Evolutionary conservation across 2,113 vertebrate species (phyloP), one percentile per base, ranked within the genome.

Genomic region (Pedionomus torquatus): DNA sequence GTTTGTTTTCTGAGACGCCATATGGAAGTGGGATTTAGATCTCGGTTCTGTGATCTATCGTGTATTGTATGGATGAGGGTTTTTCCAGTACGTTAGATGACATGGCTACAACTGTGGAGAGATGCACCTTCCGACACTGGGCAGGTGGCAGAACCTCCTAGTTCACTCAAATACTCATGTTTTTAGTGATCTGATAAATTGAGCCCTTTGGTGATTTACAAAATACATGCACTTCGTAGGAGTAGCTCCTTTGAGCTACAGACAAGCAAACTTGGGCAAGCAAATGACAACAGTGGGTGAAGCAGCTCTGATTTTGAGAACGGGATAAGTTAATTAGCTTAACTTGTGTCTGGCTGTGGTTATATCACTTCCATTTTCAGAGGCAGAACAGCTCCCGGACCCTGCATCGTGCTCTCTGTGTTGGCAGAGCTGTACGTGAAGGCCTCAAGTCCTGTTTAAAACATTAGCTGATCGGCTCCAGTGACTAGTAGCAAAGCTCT

Each of bases 11-110:
- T 18, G 14, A 68, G 39, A 21, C 35, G 20, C 10, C 4, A 0
- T 54, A 41, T 57, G 28, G 44, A 61, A 72, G 19, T 46, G 19
- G 10, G 35, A 39, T 65, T 92, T 64, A 17, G 26, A 46, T 69
- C 39, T 90, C 0, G 0, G 7, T 16, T 78, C 4, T 51, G 11
- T 44, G 13, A 37, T 31, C 39, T 74, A 2, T 37, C 13, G 4
- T 26, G 4, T 70, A 33, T 63, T 21, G 58, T 37, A 31, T 25
- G 19, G 46, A 57, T 51, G 31, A 49, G 14, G 13, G 6, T 41
- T 60, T 83, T 88, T 92, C 71, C 80, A 17, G 33, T 51, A n/a
- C 21, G 2, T 65, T 41, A 64, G 25, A 60, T 71, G 21, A 64
- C 16, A 18, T 63, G 31, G 30, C 51, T 74, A 70, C 30, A 70